Percentiles rank a stretch among this genome's conserved stretches.
These are phyloP conservation scores for Oreortyx pictus DNA, from an alignment of 2,797 vertebrate genomes.

Conservation along the genomic window DNA sequence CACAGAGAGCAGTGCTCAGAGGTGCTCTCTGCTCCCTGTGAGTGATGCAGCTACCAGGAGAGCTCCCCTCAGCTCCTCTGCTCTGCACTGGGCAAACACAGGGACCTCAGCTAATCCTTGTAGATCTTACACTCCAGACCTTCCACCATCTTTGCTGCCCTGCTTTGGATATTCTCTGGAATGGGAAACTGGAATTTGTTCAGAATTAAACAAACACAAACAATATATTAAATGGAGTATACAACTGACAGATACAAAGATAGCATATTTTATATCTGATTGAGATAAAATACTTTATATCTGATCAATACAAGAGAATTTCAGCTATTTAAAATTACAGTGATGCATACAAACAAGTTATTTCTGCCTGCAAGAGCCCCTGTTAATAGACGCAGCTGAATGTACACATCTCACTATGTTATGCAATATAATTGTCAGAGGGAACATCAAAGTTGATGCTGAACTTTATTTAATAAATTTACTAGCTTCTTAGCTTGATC, in stretches of 20 bases:
- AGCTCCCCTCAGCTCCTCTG: not conserved
- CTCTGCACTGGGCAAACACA: not conserved
- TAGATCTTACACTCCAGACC: not conserved
- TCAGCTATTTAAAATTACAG: not conserved
- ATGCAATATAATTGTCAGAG: not conserved
- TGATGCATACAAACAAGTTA: not conserved
- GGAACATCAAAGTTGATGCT: not conserved
- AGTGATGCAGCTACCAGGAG: not conserved
- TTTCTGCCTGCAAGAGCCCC: not conserved
- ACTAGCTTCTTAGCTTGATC: not conserved
- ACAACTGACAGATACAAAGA: not conserved
- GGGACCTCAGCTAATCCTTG: not conserved
- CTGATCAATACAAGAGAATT: not conserved
- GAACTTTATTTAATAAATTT: not conserved
- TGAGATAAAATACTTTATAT: not conserved
- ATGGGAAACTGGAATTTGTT: not conserved
- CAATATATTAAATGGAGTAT: not conserved
- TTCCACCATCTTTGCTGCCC: no score
- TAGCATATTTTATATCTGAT: not conserved
- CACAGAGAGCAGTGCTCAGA: no score
- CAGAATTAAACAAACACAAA: not conserved
- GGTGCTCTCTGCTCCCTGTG: not conserved
- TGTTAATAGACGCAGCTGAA: not conserved
- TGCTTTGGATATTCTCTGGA: not conserved
- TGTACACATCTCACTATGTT: not conserved